Conservation (phyloP, 2,797 vertebrate species). For the Xiphophorus birchmanni region DNA sequence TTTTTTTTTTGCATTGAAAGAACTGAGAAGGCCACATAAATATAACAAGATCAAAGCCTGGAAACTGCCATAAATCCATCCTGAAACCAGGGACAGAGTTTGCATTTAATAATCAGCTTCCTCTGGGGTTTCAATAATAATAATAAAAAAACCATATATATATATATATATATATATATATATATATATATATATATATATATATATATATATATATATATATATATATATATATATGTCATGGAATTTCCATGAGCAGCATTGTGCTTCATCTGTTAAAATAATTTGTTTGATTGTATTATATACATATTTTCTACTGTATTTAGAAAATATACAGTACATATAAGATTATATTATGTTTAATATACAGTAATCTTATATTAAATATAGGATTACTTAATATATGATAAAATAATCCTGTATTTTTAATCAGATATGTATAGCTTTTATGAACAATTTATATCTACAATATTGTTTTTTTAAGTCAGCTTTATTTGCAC, state of each 20-base stretch:
- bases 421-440: background rate
- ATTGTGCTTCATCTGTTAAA: background rate
- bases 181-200: too few relatives aligned
- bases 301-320: background rate
- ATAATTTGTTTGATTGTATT: background rate
- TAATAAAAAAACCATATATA: too few relatives aligned
- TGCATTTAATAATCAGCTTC: slow-evolving; percentile 25
- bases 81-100: slow-evolving; percentile 21
- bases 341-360: too few relatives aligned
- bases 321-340: too few relatives aligned
- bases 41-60: slow-evolving; percentile 26
- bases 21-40: slow-evolving; percentile 14
- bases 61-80: slow-evolving; percentile 28
- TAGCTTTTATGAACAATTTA: background rate
- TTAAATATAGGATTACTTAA: too few relatives aligned
- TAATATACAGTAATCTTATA: too few relatives aligned
- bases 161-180: too few relatives aligned
- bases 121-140: slow-evolving; percentile 16
- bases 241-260: slow-evolving; percentile 3
- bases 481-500: too few relatives aligned
- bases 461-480: background rate
- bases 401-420: background rate
- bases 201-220: too few relatives aligned
- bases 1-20: slow-evolving; percentile 19
- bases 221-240: background rate